Percentiles rank a stretch among this genome's conserved stretches.
These are phyloP conservation scores for Bostrychus sinensis DNA, from an alignment of 2,113 vertebrate species.

Conservation along the genomic window DNA sequence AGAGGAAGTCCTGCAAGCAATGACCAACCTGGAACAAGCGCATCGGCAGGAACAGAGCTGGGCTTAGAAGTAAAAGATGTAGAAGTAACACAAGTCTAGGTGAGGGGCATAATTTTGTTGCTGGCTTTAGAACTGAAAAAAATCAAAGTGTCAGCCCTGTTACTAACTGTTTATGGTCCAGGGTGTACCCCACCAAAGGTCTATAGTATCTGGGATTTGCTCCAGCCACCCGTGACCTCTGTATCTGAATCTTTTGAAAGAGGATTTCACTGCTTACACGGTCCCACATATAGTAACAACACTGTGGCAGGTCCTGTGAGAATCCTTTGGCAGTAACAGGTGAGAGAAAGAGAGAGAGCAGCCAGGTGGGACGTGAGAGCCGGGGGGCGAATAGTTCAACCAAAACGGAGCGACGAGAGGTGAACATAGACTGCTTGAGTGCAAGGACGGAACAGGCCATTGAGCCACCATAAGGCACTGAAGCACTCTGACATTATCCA, in stretches of 20 bases:
- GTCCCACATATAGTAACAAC: background rate
- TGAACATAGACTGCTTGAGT: background rate
- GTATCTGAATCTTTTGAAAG: too few relatives aligned
- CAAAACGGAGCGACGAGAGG: background rate
- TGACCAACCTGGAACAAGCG: constrained; percentile 1
- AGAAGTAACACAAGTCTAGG: too few relatives aligned
- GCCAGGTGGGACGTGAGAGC: background rate
- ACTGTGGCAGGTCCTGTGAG: background rate
- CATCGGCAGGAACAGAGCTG: background rate
- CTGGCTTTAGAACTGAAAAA: too few relatives aligned
- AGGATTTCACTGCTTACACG: too few relatives aligned
- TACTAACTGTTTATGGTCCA: too few relatives aligned
- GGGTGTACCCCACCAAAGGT: too few relatives aligned
- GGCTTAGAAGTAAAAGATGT: too few relatives aligned
- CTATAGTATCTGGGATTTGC: too few relatives aligned
- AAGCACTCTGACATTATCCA: constrained; percentile 3
- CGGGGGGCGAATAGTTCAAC: background rate
- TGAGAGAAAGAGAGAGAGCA: background rate
- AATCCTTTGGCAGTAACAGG: background rate
- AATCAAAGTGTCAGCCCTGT: too few relatives aligned
- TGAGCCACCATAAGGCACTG: background rate
- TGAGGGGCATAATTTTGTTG: too few relatives aligned
- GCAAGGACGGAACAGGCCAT: background rate
- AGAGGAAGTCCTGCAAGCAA: constrained; percentile 4
- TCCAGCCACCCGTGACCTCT: too few relatives aligned